These are phyloP conservation scores for Noctua janthina DNA, from an alignment of 2,888 invertebrate genomes.

Conservation along the genomic window DNA sequence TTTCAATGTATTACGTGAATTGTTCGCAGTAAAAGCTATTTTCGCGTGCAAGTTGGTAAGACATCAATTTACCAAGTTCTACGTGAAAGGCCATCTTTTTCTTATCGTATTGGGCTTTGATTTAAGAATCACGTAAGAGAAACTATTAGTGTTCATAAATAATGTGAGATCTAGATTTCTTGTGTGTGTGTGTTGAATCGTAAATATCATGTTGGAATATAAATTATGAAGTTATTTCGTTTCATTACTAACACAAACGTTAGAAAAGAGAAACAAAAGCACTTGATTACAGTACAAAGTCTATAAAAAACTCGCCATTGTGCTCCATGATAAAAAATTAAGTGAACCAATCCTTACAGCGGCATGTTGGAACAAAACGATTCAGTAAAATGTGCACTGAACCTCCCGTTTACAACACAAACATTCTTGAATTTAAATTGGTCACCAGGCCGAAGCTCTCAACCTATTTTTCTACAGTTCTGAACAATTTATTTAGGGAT, in stretches of 20 bases:
- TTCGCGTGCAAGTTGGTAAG: slow-evolving; percentile 32
- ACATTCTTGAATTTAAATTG: slow-evolving; percentile 72
- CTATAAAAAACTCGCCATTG: slow-evolving; percentile 39
- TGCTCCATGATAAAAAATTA: slow-evolving; percentile 49
- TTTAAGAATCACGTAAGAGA: slow-evolving; percentile 26
- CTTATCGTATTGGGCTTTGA: slow-evolving; percentile 27
- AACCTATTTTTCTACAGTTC: slow-evolving; percentile 69
- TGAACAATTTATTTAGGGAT: slow-evolving; percentile 69
- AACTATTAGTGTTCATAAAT: slow-evolving; percentile 27
- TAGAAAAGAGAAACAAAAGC: slow-evolving; percentile 35
- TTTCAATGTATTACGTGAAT: slow-evolving; percentile 57
- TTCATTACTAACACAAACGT: slow-evolving; percentile 8
- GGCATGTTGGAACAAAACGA: slow-evolving; percentile 51
- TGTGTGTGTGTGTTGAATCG: neutral
- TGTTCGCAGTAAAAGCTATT: slow-evolving; percentile 25
- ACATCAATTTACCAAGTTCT: slow-evolving; percentile 33
- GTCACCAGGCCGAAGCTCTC: slow-evolving; percentile 63
- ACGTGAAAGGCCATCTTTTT: slow-evolving; percentile 26
- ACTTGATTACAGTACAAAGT: slow-evolving; percentile 37
- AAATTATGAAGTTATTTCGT: slow-evolving; percentile 12
- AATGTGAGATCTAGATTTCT: slow-evolving; percentile 7
- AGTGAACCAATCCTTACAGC: slow-evolving; percentile 42
- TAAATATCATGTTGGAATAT: slow-evolving; percentile 12
- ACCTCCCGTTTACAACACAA: slow-evolving; percentile 52
- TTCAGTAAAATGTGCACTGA: slow-evolving; percentile 61